phyloP scores from a whole-genome alignment of 2,888 invertebrate species.

The Acronicta alni region DNA sequence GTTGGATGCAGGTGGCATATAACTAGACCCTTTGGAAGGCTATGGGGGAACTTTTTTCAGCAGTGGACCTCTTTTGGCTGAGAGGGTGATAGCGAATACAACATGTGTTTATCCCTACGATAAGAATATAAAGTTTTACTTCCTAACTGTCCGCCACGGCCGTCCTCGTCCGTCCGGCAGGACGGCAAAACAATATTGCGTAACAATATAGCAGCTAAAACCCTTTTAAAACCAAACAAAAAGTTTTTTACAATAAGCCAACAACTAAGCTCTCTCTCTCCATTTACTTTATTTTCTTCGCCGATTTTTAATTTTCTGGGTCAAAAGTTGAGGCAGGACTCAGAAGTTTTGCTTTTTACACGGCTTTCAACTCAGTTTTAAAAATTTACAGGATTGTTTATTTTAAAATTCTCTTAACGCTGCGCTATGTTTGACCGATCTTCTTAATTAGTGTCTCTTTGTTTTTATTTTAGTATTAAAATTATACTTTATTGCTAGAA shows the following conservation, averaged over 20 bases:
- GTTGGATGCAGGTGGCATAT: no score
- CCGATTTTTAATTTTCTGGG: conserved; percentile 33
- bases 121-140: no score
- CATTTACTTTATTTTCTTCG: conserved; percentile 26
- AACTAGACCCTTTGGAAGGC: no score
- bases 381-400: conserved; percentile 25
- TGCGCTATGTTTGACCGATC: conserved; percentile 21
- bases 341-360: conserved; percentile 31
- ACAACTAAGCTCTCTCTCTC: conserved; percentile 20
- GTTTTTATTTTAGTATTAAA: conserved; percentile 10
- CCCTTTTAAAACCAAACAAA: conserved; percentile 12
- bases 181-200: no score
- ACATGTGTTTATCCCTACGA: no score
- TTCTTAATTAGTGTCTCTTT: conserved; percentile 36
- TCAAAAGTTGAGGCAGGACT: conserved; percentile 38
- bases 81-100: no score
- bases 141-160: no score
- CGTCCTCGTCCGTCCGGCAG: no score
- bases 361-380: conserved; percentile 26
- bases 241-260: conserved; percentile 24
- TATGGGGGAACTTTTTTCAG: no score
- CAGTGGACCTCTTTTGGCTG: no score
- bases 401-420: conserved; percentile 23
- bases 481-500: no score
- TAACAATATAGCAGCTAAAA: not conserved